Conservation (phyloP, 2,888 invertebrate genomes). For the Tricholauxania praeusta region DNA sequence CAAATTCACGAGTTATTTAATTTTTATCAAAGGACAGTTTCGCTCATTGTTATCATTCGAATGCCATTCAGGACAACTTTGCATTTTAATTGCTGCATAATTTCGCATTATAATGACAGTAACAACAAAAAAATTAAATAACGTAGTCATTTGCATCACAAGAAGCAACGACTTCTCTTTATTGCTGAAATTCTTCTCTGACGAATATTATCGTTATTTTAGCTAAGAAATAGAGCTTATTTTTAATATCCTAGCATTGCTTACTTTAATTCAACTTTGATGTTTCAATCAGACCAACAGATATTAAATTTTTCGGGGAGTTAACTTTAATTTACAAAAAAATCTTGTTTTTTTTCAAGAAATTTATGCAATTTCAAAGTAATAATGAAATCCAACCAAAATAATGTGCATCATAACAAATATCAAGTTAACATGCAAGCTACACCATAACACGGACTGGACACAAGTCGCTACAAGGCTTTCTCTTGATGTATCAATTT, state of each 20-base stretch:
- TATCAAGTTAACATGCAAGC: constrained; percentile 44
- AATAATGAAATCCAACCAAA: constrained; percentile 32
- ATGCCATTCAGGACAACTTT: neutral
- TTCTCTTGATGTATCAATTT: constrained; percentile 29
- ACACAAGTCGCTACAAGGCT: constrained; percentile 2
- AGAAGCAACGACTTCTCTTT: too few species aligned
- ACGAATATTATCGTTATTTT: neutral
- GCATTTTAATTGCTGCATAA: constrained; percentile 29
- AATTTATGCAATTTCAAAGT: constrained; percentile 26
- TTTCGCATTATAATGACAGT: constrained; percentile 24
- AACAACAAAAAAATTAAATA: neutral
- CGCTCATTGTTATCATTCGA: neutral
- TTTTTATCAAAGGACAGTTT: constrained; percentile 5
- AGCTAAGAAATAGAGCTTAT: neutral
- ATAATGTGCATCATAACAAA: constrained; percentile 42
- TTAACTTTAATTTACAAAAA: too few species aligned
- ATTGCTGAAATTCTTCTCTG: too few species aligned
- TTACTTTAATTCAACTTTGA: neutral
- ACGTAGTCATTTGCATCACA: too few species aligned
- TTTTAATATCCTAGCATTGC: neutral
- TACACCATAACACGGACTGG: neutral
- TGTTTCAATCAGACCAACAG: constrained; percentile 24
- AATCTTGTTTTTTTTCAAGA: neutral
- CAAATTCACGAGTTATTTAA: constrained; percentile 19
- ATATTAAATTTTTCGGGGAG: neutral